These are phyloP conservation scores for Xestia ashworthii DNA, from an alignment of 2,888 invertebrate species.

Conservation along the genomic window DNA sequence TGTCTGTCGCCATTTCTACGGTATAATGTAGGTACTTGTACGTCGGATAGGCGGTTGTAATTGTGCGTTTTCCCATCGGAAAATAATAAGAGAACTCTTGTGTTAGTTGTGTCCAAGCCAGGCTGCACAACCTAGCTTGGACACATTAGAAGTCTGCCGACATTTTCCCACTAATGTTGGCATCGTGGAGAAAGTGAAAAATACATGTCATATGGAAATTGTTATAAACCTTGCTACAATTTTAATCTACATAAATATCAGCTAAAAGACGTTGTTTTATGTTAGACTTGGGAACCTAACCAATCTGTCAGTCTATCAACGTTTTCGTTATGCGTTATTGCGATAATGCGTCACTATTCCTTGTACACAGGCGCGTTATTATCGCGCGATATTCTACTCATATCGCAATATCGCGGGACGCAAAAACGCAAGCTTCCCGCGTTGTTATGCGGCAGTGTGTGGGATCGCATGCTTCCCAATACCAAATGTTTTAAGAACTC, in stretches of 20 bases:
- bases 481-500: no score
- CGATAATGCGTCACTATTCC: no score
- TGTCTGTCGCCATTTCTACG: slow-evolving; percentile 14
- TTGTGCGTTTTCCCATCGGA: slow-evolving; percentile 51
- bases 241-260: not conserved
- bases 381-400: no score
- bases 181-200: slow-evolving; percentile 8
- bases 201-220: not conserved
- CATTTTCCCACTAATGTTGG: slow-evolving; percentile 25
- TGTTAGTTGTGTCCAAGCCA: slow-evolving; percentile 2
- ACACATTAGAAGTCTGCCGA: slow-evolving; percentile 18
- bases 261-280: not conserved
- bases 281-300: not conserved
- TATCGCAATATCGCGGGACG: no score
- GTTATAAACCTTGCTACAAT: not conserved
- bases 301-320: not conserved
- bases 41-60: slow-evolving; percentile 30
- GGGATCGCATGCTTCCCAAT: no score
- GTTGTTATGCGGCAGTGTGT: no score
- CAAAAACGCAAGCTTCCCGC: no score
- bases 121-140: no score
- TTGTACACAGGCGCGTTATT: no score
- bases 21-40: slow-evolving; percentile 28
- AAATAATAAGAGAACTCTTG: slow-evolving; percentile 42
- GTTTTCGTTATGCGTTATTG: no score